phyloP scores from a whole-genome alignment of 2,888 invertebrate species.

The Palloptera scutellata region DNA sequence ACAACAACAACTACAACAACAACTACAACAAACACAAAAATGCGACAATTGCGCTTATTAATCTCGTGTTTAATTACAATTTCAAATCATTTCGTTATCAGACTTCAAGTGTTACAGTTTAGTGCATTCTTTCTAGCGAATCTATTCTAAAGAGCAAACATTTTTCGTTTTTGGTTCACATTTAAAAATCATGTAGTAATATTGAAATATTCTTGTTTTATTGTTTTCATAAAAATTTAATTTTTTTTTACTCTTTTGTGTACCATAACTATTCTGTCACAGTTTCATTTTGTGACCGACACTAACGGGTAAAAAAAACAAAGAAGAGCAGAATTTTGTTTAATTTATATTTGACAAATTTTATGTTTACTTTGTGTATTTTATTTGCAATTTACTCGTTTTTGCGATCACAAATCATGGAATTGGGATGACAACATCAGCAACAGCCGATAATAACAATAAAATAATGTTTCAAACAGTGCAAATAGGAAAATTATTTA shows the following conservation, averaged over 20 bases:
- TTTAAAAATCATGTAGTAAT: too few species aligned
- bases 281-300: constrained; percentile 66
- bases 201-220: too few species aligned
- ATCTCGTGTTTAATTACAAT: constrained; percentile 54
- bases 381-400: constrained; percentile 59
- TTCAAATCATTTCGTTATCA: constrained; percentile 59
- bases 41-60: constrained; percentile 50
- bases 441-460: not conserved
- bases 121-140: not conserved
- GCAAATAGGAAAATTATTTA: not conserved
- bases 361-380: constrained; percentile 27
- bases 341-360: constrained; percentile 10
- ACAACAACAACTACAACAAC: constrained; percentile 27
- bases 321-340: constrained; percentile 19
- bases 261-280: constrained; percentile 49
- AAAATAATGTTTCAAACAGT: not conserved
- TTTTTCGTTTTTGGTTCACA: not conserved
- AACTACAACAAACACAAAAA: constrained; percentile 20
- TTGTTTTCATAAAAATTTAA: not conserved
- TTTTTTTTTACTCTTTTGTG: not conserved
- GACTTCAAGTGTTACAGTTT: constrained; percentile 40
- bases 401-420: constrained; percentile 65
- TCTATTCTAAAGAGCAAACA: not conserved
- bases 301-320: constrained; percentile 63
- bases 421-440: constrained; percentile 55